These are phyloP conservation scores for Spizaetus ornatus DNA, from an alignment of 2,113 vertebrate species.

Conservation along the genomic window DNA sequence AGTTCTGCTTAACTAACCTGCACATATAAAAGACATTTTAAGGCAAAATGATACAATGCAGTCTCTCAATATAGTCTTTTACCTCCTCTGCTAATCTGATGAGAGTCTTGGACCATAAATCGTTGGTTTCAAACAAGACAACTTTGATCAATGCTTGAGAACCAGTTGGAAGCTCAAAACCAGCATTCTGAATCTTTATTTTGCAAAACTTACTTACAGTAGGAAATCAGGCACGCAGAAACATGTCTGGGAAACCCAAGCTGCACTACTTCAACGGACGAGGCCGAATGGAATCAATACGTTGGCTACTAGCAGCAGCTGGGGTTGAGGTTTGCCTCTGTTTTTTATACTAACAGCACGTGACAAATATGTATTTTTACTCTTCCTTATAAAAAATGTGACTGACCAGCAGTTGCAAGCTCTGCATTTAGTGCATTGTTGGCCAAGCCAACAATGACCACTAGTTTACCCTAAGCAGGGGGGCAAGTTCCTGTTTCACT, in stretches of 20 bases:
- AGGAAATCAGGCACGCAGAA: neutral
- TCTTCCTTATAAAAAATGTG: neutral
- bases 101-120: neutral
- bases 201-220: neutral
- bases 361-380: neutral
- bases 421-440: neutral
- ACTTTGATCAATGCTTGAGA: neutral
- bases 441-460: neutral
- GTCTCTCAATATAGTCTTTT: neutral
- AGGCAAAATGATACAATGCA: neutral
- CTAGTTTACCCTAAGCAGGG: neutral
- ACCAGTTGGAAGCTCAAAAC: neutral
- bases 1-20: neutral
- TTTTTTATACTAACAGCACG: neutral
- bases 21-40: neutral
- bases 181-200: neutral
- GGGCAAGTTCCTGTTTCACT: neutral
- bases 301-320: slow-evolving; percentile 79
- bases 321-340: slow-evolving; percentile 73
- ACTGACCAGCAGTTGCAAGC: neutral
- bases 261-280: slow-evolving; percentile 78
- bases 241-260: slow-evolving; percentile 76
- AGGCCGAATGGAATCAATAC: slow-evolving; percentile 83
- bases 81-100: neutral
- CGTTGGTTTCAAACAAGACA: neutral